These are phyloP conservation scores for Scylla paramamosain DNA, from an alignment of 1,140 invertebrate species.

Conservation along the genomic window DNA sequence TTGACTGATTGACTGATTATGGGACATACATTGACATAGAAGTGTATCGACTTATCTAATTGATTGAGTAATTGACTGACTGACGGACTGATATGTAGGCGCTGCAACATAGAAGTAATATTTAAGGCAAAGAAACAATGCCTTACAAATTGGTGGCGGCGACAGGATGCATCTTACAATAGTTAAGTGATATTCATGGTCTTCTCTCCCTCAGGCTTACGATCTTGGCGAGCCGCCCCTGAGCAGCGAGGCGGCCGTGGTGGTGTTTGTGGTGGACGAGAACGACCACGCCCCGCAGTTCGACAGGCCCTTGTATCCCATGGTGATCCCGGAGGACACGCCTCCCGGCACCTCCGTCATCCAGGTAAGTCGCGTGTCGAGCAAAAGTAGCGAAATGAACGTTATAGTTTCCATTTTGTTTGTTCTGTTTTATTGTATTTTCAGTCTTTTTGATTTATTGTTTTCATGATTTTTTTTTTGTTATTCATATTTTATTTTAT, in stretches of 20 bases:
- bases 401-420: neutral
- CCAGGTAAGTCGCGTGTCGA: slow-evolving; percentile 82
- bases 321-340: slow-evolving; percentile 90
- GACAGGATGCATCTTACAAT: too few relatives aligned
- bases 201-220: slow-evolving; percentile 82
- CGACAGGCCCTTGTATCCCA: slow-evolving; percentile 87
- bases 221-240: slow-evolving; percentile 90
- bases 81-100: too few relatives aligned
- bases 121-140: too few relatives aligned
- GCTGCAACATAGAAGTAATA: too few relatives aligned
- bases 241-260: slow-evolving; percentile 87
- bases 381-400: neutral
- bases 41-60: too few relatives aligned
- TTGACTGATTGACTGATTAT: too few relatives aligned
- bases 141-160: too few relatives aligned
- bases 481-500: neutral
- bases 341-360: slow-evolving; percentile 89
- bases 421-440: too few relatives aligned
- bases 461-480: neutral
- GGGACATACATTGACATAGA: too few relatives aligned
- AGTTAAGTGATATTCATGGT: too few relatives aligned
- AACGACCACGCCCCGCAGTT: slow-evolving; percentile 94
- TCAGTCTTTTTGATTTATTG: neutral
- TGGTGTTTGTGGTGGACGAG: slow-evolving; percentile 91
- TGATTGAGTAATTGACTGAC: too few relatives aligned